A percentile compares a stretch with the other conserved stretches of the same genome.
Evolutionary conservation across 2,797 vertebrate species (phyloP).

Genomic region (Crocodylus rhombifer): DNA sequence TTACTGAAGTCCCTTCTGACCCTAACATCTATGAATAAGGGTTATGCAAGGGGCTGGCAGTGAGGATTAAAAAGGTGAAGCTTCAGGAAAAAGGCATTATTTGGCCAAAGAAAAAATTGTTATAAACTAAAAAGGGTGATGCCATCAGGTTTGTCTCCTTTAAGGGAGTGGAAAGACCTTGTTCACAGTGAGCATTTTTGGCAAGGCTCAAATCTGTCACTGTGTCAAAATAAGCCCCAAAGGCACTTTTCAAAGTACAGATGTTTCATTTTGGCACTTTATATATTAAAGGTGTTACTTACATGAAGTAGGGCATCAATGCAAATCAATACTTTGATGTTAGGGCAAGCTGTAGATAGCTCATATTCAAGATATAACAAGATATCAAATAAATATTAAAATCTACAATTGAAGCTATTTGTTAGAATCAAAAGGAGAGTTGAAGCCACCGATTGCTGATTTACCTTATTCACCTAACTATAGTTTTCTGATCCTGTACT

Average conservation of each 20-base stretch:
- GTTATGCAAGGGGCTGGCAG: neutral
- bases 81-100: neutral
- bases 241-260: neutral
- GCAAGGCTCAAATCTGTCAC: neutral
- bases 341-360: neutral
- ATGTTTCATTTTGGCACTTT: neutral
- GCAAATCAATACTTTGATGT: neutral
- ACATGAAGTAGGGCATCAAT: neutral
- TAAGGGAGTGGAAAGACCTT: neutral
- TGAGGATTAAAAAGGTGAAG: neutral
- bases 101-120: neutral
- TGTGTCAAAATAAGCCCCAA: neutral
- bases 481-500: neutral
- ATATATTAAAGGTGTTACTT: neutral
- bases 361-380: neutral
- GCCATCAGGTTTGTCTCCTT: neutral
- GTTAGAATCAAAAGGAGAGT: neutral
- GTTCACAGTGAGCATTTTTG: neutral
- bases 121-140: neutral
- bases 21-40: no score
- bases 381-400: neutral
- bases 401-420: neutral
- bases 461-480: neutral
- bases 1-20: no score
- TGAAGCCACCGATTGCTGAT: neutral